phyloP scores from a whole-genome alignment of 2,888 invertebrate species.

The Prosapia bicincta region DNA sequence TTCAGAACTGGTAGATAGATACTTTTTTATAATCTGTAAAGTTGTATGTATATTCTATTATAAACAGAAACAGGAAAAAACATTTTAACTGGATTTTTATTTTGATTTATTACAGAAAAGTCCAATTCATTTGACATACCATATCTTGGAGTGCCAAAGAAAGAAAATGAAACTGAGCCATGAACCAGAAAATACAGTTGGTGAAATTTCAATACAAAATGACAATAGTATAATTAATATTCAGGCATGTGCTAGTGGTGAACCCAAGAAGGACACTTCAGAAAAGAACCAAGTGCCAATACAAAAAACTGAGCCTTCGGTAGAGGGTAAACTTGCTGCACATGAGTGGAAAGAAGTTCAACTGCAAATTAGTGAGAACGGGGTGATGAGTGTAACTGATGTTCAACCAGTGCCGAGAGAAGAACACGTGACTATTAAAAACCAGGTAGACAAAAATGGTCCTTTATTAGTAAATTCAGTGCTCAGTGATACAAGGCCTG shows the following conservation, averaged over 20 bases:
- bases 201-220: neutral
- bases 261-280: neutral
- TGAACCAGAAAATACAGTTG: neutral
- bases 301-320: constrained; percentile 42
- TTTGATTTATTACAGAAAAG: constrained; percentile 55
- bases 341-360: constrained; percentile 53
- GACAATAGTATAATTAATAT: no score
- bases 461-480: constrained; percentile 31
- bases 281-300: constrained; percentile 30
- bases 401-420: neutral
- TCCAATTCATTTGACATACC: constrained; percentile 57
- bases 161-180: constrained; percentile 29
- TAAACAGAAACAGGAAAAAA: no score
- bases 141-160: constrained; percentile 51
- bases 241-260: no score
- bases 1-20: no score
- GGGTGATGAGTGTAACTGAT: constrained; percentile 56
- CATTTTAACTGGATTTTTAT: no score
- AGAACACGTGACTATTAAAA: neutral
- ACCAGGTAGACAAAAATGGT: neutral
- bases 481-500: neutral
- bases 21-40: no score
- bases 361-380: constrained; percentile 61
- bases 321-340: constrained; percentile 33
- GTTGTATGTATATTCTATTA: no score